Evolutionary conservation across 1,140 invertebrate species (phyloP).

Genomic region (Neodiprion fabricii): DNA sequence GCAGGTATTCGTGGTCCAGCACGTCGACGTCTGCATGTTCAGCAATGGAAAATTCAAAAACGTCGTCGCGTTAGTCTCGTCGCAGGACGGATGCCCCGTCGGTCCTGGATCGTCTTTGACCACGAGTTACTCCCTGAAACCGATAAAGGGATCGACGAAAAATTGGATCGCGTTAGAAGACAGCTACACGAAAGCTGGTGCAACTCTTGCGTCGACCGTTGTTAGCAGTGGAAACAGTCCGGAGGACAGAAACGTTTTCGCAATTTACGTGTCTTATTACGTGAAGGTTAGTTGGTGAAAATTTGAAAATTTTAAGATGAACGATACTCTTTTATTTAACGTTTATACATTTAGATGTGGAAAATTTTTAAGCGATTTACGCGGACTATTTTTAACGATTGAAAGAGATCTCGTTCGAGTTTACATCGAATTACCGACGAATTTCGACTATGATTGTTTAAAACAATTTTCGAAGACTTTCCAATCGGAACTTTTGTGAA

Average conservation of each 20-base stretch:
- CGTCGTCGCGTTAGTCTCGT: constrained; percentile 88
- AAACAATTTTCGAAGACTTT: too few species aligned
- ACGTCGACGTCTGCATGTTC: constrained; percentile 99
- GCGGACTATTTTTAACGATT: too few species aligned
- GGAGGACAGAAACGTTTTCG: constrained; percentile 83
- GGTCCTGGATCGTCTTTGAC: constrained; percentile 67
- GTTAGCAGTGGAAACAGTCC: constrained; percentile 64
- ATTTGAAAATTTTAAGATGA: constrained; percentile 2
- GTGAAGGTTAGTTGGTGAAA: constrained; percentile 69
- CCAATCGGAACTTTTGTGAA: too few species aligned
- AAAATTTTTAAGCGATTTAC: too few species aligned
- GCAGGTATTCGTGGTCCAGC: constrained; percentile 88
- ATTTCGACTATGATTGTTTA: too few species aligned
- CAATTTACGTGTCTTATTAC: constrained; percentile 89
- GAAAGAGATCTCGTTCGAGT: too few species aligned
- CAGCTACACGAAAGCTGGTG: constrained; percentile 73
- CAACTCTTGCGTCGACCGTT: constrained; percentile 74
- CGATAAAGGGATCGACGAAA: constrained; percentile 78
- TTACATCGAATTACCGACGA: too few species aligned
- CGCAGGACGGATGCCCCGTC: constrained; percentile 71
- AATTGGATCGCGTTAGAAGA: constrained; percentile 85
- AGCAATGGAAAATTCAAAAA: constrained; percentile 99
- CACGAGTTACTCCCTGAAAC: constrained; percentile 71
- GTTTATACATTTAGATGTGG: too few species aligned
- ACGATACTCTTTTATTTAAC: not conserved